Conservation (phyloP, 2,888 invertebrate genomes). For the Lissocephala sabroskyi region DNA sequence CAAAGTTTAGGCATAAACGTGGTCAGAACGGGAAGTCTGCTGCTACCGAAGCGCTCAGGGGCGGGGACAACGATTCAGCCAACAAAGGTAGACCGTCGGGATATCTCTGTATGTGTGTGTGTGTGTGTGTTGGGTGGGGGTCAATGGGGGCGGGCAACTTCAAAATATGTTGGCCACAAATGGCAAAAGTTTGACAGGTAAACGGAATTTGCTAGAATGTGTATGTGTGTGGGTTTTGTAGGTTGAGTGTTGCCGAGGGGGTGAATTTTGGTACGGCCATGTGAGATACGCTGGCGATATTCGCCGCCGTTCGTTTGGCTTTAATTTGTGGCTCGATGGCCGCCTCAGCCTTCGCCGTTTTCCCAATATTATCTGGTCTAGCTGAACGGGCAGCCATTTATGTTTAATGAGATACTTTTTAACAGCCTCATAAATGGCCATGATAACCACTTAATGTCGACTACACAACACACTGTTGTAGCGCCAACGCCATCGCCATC, state of each 20-base stretch:
- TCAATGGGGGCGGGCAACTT: slow-evolving; percentile 45
- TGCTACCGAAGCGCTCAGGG: too few relatives aligned
- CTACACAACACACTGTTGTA: slow-evolving; percentile 19
- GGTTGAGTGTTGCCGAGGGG: too few relatives aligned
- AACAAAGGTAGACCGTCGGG: slow-evolving; percentile 7
- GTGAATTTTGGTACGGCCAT: too few relatives aligned
- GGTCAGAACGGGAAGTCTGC: slow-evolving; percentile 18
- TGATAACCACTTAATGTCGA: slow-evolving; percentile 67
- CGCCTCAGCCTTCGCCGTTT: too few relatives aligned
- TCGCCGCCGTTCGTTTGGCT: too few relatives aligned
- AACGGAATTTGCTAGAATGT: slow-evolving; percentile 19
- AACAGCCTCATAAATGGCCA: slow-evolving; percentile 63
- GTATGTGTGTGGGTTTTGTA: not conserved
- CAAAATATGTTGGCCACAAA: slow-evolving; percentile 65
- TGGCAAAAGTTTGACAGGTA: slow-evolving; percentile 66
- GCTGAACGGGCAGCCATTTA: slow-evolving; percentile 44
- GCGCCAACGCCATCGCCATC: slow-evolving; percentile 9
- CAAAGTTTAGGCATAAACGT: slow-evolving; percentile 64
- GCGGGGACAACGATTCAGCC: not conserved
- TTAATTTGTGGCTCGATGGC: too few relatives aligned
- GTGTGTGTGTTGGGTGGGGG: slow-evolving; percentile 16
- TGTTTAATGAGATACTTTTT: slow-evolving; percentile 68
- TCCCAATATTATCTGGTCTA: slow-evolving; percentile 7
- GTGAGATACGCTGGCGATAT: too few relatives aligned
- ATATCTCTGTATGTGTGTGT: slow-evolving; percentile 15